Base-by-base conservation (phyloP, 2,113 vertebrate genomes). In the Varanus komodoensis region DNA sequence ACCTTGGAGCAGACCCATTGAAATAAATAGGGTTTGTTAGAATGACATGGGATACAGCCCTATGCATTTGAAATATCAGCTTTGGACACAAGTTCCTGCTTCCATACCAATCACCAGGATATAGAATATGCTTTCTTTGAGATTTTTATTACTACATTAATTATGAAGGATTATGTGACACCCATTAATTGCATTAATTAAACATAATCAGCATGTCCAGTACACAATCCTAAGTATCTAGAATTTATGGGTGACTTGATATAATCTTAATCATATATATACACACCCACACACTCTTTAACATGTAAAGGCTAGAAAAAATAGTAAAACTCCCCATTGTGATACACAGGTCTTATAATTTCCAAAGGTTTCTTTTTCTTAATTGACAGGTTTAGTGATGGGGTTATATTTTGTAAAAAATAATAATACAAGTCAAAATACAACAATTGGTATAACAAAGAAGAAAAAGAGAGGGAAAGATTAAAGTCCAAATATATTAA, bases 401-500 rank as follows among this genome's bases (percentile, higher is more conserved):
- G 77, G 61, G 9, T 34, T 61, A 61, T 71, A 80, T 80, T 52
- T 61, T 87, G 89, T 82, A 50, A 61, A 91, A 84, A 34, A 89
- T 32, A 71, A 27, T 44, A 44, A 44, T 44, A 44, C 38, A 44
- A 44, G 38, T 44, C 21, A 85, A 88, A 61, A 48, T 64, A 67
- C 0, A 64, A 38, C 50, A 89, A 54, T 25, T 50, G 38, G 19
- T 75, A 85, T 92, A 92, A 92, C 82, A 12, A 86, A 89, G 71
- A 89, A 89, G 69, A 69, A 89, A n/a, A 67, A 15, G 8, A 74
- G 38, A 50, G 82, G 12, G 21, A 52, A 80, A 34, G 50, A 34
- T 80, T 57, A 25, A 32, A 0, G 75, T 38, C 8, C 82, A 64
- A 74, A 82, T 7, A 0, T 64, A 34, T 84, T 38, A 7, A 64